Base-by-base conservation (phyloP, 2,888 invertebrate species). In the Watsonalla binaria region DNA sequence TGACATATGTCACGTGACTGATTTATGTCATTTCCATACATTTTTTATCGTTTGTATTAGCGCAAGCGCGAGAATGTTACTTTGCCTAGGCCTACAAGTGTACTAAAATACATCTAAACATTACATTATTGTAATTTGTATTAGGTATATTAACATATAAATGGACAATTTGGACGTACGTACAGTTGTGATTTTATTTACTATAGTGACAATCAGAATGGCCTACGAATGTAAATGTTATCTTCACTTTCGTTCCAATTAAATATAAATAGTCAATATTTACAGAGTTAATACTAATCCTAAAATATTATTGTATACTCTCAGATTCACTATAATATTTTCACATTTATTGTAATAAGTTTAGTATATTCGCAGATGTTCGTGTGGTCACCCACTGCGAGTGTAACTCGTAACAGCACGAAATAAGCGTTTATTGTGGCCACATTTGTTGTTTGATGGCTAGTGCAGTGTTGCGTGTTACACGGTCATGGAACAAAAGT, bases 161-260 rank as follows among this genome's bases (percentile, higher is more conserved):
- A 89, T 91, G 91, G 91, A 91, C 91, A 91, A 85, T 88, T 90
- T 91, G 91, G 91, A 91, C 91, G 91, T 90, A 89, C 91, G 91
- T 90, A 89, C 91, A 90, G 85, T 89, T 89, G 86, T 87, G 86
- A 85, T 76, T 72, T 76, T 77, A 75, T 72, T 76, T 78, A 76
- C 79, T 81, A 81, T 82, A 82, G 80, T 78, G 81, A 76, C 74
- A 72, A 79, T 82, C 76, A 76, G 72, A 80, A 76, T 78, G 72
- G 70, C 70, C 78, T 77, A 74, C 73, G 76, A 73, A 74, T 70
- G 73, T 57, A 64, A 60, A 69, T 56, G 80, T 79, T 76, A 60
- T 65, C 80, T 84, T 83, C 80, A 86, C 86, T 87, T 86, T 84
- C 84, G 88, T 84, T 86, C 87, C 87, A 82, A 78, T 72, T 66